Evolutionary conservation across 1,140 invertebrate genomes (phyloP), one percentile per base, ranked within the genome.

Genomic region (Eriosoma lanigerum): DNA sequence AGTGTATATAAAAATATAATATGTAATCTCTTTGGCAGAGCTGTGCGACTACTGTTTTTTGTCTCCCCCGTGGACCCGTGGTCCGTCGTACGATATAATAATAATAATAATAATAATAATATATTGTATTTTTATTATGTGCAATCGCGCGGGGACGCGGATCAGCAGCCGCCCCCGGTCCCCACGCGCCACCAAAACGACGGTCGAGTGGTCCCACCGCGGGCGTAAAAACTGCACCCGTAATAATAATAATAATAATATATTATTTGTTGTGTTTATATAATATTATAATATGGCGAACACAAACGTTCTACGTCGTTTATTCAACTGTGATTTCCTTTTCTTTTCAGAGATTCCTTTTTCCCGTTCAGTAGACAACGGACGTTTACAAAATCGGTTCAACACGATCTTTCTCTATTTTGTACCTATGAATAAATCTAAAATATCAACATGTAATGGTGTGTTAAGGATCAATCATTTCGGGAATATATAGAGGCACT

Each of bases 221-320:
- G 72, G 29, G 26, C 50, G 19, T 32, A 66, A 29, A n/a, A 54
- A 64, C 32, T 19, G n/a, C 32, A n/a, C n/a, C n/a, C n/a, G n/a
- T n/a, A n/a, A 44, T 24, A 66, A 21, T 66, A 13, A 72, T 50
- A 72, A 52, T 72, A 50, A 70, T 70, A 66, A 66, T n/a, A 38
- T 1, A 44, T 24, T 48, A 48, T 48, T 68, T 48, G 44, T 68
- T 17, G 66, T 48, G 38, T 68, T 68, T 68, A 46, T 38, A 68
- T 38, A 8, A 24, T 17, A 13, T 13, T 10, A 19, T 32, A 62
- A 5, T 15, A 32, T 17, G 17, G 56, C 12, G 29, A 15, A 26
- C 19, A 38, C 29, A 62, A 62, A n/a, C 19, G 60, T 32, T 38
- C 13, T 13, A 5, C 58, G 15, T 58, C 29, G 60, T 6, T 17